Evolutionary conservation across 2,797 vertebrate genomes (phyloP), one percentile per base, ranked within the genome.

Genomic region (Esox masquinongy): DNA sequence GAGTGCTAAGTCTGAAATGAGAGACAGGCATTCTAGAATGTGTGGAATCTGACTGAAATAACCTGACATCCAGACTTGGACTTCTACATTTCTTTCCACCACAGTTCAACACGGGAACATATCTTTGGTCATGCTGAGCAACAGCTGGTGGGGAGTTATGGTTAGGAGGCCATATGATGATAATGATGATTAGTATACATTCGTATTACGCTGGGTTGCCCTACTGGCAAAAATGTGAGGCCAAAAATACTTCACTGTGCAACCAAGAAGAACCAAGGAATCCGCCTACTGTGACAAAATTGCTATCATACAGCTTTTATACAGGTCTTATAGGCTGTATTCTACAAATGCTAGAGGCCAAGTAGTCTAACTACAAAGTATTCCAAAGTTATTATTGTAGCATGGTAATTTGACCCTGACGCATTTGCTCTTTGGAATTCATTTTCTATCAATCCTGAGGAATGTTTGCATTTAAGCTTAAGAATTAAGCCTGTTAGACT

Each of bases 61-160:
- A 81, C 73, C 70, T 79, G 69, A 75, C 74, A 68, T 77, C 72
- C 74, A 50, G 74, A 79, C 75, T 80, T 69, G 51, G 4, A 71
- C 51, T 70, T 74, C 24, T 11, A 64, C 66, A 63, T 74, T 68
- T 63, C 56, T 24, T 31, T 66, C 26, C 26, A 34, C 29, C 31
- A 15, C 29, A 19, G 63, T 17, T 31, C 16, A 31, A 22, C 56
- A 66, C 26, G 16, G 6, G 26, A 16, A 66, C 63, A 66, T 64
- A 14, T 31, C 14, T 64, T 24, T 31, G 1, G 26, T 4, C 9
- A 19, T 61, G 26, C 15, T 64, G 14, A 31, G 61, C 4, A 64
- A 31, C 61, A 64, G 26, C 26, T 64, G 26, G 29, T 31, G 63
- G 15, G 16, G 15, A 31, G 63, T 31, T 31, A 2, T 29, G 63